These are phyloP conservation scores for Coelinius sp. DNA, from an alignment of 2,888 invertebrate genomes.

Conservation along the genomic window DNA sequence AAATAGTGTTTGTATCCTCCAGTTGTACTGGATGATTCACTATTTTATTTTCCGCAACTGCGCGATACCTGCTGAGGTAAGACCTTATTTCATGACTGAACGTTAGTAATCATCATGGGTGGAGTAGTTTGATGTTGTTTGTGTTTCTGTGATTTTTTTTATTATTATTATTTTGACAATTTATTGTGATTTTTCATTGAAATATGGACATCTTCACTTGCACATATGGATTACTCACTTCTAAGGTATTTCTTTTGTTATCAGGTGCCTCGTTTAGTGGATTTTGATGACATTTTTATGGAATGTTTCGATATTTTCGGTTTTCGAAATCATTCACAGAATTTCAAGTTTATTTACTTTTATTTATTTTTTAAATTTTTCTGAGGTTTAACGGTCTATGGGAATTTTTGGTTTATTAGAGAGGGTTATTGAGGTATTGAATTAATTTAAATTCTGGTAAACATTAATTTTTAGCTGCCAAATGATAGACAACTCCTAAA, in stretches of 20 bases:
- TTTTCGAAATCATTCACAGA: too few relatives aligned
- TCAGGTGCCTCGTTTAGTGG: neutral
- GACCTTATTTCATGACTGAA: neutral
- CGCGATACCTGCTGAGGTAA: slow-evolving; percentile 31
- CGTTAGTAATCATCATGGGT: slow-evolving; percentile 11
- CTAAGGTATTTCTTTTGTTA: neutral
- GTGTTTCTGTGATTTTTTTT: neutral
- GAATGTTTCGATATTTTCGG: too few relatives aligned
- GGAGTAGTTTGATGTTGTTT: neutral
- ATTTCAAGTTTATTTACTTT: too few relatives aligned
- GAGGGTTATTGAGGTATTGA: too few relatives aligned
- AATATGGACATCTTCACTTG: neutral
- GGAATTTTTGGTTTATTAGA: too few relatives aligned
- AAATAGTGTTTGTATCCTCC: slow-evolving; percentile 18
- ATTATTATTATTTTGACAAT: neutral
- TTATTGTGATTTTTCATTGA: neutral
- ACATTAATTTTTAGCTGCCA: too few relatives aligned
- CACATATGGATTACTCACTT: neutral
- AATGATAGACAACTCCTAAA: too few relatives aligned
- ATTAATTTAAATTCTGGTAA: too few relatives aligned
- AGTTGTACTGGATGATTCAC: slow-evolving; percentile 12
- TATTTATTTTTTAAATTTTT: too few relatives aligned
- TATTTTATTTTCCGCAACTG: slow-evolving; percentile 26
- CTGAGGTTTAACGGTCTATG: too few relatives aligned
- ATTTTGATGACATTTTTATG: too few relatives aligned